phyloP scores from a whole-genome alignment of 2,888 invertebrate species.

The Megaustenia siamemsis region DNA sequence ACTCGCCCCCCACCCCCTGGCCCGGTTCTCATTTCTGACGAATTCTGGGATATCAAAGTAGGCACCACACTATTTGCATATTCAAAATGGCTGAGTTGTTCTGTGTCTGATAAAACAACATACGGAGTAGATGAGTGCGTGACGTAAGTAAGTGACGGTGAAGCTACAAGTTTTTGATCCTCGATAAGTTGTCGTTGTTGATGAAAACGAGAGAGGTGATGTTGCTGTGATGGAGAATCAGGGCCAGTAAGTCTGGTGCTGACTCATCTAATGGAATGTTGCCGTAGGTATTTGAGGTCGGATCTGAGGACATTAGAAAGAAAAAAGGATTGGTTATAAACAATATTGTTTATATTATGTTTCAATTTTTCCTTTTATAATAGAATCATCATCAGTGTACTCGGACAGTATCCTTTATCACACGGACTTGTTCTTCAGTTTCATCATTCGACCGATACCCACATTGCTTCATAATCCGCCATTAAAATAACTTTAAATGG shows the following conservation, averaged over 20 bases:
- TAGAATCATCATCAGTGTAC: too few species aligned
- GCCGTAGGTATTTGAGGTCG: conserved; percentile 22
- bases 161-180: conserved; percentile 9
- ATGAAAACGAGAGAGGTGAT: not conserved
- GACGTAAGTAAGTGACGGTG: conserved; percentile 16
- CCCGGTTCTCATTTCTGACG: conserved; percentile 43
- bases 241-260: conserved; percentile 38
- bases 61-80: conserved; percentile 26
- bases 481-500: too few species aligned
- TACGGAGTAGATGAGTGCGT: not conserved
- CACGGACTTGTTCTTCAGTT: not conserved
- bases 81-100: not conserved
- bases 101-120: not conserved
- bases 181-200: conserved; percentile 23
- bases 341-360: not conserved
- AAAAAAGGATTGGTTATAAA: not conserved
- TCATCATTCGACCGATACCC: not conserved
- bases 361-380: too few species aligned
- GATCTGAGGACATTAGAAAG: conserved; percentile 27
- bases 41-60: conserved; percentile 13
- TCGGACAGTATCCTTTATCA: too few species aligned
- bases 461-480: not conserved
- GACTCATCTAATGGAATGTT: conserved; percentile 35
- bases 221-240: conserved; percentile 11
- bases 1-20: conserved; percentile 41